A percentile compares a stretch with the other conserved stretches of the same genome.
Evolutionary conservation across 2,888 invertebrate genomes (phyloP).

Genomic region (Cheilosia grossa): DNA sequence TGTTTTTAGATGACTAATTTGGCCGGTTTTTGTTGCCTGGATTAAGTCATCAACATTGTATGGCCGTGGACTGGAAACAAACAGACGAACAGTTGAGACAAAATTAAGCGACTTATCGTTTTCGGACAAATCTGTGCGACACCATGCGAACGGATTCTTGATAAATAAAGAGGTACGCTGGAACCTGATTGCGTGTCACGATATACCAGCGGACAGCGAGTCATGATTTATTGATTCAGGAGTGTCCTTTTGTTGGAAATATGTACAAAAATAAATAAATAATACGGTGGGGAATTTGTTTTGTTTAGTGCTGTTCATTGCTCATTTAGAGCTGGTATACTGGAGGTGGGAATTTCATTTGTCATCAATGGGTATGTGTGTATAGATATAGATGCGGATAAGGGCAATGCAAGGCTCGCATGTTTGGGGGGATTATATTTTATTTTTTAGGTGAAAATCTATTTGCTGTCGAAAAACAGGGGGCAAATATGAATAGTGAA

Average conservation of each 20-base stretch:
- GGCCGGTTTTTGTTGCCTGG: conserved; percentile 28
- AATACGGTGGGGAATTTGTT: conserved; percentile 9
- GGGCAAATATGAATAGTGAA: too few species aligned
- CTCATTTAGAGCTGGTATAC: neutral
- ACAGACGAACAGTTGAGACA: conserved; percentile 1
- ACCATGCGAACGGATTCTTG: conserved; percentile 34
- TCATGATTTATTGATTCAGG: conserved; percentile 54
- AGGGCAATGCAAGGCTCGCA: too few species aligned
- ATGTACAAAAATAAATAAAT: neutral
- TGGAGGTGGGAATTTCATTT: conserved; percentile 34
- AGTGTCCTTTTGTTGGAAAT: conserved; percentile 19
- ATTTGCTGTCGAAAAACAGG: too few species aligned
- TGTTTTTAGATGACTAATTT: conserved; percentile 66
- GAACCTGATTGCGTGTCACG: conserved; percentile 40
- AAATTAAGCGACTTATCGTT: conserved; percentile 48
- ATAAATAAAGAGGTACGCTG: conserved; percentile 58
- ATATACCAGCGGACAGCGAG: conserved; percentile 16
- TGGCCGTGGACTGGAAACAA: conserved; percentile 6
- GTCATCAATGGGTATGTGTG: conserved; percentile 38
- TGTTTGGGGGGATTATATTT: too few species aligned
- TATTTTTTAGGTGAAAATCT: too few species aligned
- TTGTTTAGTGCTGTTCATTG: neutral
- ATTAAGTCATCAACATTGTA: conserved; percentile 55
- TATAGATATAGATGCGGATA: too few species aligned
- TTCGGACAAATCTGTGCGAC: conserved; percentile 54